These are phyloP conservation scores for Xylophagus ater DNA, from an alignment of 2,888 invertebrate genomes.

Conservation along the genomic window DNA sequence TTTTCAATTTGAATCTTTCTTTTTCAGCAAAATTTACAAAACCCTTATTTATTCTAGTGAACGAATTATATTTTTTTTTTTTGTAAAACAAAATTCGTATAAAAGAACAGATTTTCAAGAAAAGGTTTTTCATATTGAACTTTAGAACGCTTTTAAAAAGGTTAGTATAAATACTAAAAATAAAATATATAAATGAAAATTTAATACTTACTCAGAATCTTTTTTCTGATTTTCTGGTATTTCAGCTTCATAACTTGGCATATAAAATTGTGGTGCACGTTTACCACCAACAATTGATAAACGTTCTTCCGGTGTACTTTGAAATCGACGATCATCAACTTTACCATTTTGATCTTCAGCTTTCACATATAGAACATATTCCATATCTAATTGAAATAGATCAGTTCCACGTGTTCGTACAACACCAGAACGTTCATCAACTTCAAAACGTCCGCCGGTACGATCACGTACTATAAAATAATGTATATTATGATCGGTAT, in stretches of 20 bases:
- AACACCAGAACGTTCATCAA: conserved; percentile 84
- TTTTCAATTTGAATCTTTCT: no score
- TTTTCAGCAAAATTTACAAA: no score
- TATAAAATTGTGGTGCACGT: conserved; percentile 93
- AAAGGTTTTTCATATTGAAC: no score
- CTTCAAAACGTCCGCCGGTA: conserved; percentile 68
- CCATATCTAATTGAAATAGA: conserved; percentile 89
- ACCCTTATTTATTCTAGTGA: no score
- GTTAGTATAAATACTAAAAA: no score
- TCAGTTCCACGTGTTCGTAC: conserved; percentile 85
- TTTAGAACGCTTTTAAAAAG: no score
- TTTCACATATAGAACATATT: conserved; percentile 91
- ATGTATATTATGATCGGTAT: conserved; percentile 91
- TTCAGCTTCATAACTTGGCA: conserved; percentile 88
- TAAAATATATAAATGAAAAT: not conserved
- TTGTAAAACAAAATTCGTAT: no score
- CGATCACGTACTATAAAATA: conserved; percentile 91
- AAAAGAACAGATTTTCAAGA: no score
- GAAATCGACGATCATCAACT: conserved; percentile 79
- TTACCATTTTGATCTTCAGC: conserved; percentile 91
- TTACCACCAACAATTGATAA: conserved; percentile 95
- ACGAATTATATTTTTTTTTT: no score
- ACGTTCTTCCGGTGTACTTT: conserved; percentile 83
- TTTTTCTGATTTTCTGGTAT: conserved; percentile 96
- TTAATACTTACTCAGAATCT: conserved; percentile 81